Conservation (phyloP, 2,888 invertebrate species). For the Hydrotaea diabolus region DNA sequence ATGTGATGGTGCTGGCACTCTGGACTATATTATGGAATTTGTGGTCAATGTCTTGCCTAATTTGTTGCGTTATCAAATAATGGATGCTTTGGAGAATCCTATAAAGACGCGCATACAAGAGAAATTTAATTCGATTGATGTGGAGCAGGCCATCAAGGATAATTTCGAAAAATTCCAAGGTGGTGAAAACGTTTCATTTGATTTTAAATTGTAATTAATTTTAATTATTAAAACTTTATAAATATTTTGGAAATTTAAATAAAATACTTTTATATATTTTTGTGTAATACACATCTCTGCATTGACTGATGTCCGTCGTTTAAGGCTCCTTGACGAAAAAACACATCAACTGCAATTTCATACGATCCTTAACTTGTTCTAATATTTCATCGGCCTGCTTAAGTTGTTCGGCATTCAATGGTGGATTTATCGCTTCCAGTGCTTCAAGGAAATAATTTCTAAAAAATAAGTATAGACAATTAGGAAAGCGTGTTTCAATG, state of each 20-base stretch:
- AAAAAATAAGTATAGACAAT: conserved; percentile 34
- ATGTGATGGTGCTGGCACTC: conserved; percentile 91
- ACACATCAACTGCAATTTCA: conserved; percentile 87
- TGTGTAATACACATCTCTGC: neutral
- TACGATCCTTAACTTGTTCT: conserved; percentile 84
- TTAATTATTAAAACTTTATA: neutral
- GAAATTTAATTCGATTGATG: conserved; percentile 86
- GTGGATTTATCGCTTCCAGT: conserved; percentile 86
- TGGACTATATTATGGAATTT: conserved; percentile 91
- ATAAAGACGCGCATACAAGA: conserved; percentile 87
- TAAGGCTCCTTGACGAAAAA: conserved; percentile 81
- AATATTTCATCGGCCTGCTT: conserved; percentile 85
- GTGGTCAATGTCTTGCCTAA: conserved; percentile 91
- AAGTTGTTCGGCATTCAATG: conserved; percentile 84
- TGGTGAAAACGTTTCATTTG: conserved; percentile 73
- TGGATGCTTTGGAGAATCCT: conserved; percentile 91
- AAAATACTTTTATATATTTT: neutral
- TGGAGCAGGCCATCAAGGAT: conserved; percentile 87
- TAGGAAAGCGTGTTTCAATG: neutral
- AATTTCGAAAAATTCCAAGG: conserved; percentile 86
- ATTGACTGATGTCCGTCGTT: neutral
- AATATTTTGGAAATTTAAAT: neutral
- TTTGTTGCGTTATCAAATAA: conserved; percentile 91
- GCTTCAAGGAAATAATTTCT: conserved; percentile 92
- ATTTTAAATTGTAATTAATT: conserved; percentile 73